Percentiles rank a stretch among this genome's conserved stretches.
phyloP scores from a whole-genome alignment of 2,888 invertebrate genomes.

The Ceriagrion tenellum region DNA sequence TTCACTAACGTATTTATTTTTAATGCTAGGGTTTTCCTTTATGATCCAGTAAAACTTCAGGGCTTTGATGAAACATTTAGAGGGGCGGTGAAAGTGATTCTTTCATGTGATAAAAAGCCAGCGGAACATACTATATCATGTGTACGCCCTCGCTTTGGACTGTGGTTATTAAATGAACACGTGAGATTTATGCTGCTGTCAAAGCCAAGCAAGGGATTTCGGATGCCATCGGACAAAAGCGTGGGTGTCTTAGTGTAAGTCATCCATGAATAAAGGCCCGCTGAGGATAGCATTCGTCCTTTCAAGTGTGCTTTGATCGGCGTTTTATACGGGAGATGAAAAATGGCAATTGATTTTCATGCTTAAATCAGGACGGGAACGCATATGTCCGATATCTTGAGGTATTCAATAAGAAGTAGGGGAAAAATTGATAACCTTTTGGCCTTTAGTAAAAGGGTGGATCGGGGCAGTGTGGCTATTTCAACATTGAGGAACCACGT shows the following conservation, averaged over 20 bases:
- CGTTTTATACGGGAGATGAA: neutral
- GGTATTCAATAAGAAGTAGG: neutral
- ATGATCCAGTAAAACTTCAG: neutral
- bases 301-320: neutral
- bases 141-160: neutral
- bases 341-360: conserved; percentile 13
- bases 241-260: neutral
- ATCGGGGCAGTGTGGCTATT: too few species aligned
- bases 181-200: neutral
- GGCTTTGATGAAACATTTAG: conserved; percentile 23
- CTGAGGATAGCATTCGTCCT: neutral
- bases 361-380: neutral
- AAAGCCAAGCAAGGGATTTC: neutral
- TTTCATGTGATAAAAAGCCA: neutral
- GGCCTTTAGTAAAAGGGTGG: too few species aligned
- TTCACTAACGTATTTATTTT: neutral
- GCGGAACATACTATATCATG: neutral
- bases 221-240: neutral
- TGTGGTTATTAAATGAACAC: neutral
- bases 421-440: too few species aligned
- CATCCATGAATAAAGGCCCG: neutral
- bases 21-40: neutral
- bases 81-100: neutral
- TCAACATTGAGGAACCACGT: too few species aligned
- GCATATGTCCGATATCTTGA: neutral